phyloP scores from a whole-genome alignment of 2,113 vertebrate species.

The Rhinoptilus africanus region DNA sequence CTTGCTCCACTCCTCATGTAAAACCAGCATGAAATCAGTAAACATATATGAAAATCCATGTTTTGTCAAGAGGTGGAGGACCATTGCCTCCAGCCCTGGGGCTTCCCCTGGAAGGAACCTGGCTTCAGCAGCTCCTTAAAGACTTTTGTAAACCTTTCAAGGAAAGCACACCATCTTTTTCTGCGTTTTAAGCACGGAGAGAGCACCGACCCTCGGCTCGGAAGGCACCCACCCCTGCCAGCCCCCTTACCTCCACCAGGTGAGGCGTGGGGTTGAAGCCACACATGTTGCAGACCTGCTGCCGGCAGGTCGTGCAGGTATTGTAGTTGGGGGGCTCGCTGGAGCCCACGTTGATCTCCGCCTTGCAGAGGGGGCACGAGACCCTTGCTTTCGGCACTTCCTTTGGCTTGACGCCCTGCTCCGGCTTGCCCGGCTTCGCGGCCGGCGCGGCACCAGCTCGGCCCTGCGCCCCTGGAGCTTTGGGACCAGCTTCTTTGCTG shows the following conservation, averaged over 20 bases:
- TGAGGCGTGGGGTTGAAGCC: conserved; percentile 98
- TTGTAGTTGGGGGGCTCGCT: conserved; percentile 90
- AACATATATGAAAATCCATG: neutral
- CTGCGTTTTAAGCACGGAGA: neutral
- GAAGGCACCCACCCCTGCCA: fast-evolving
- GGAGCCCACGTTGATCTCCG: conserved; percentile 85
- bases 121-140: neutral
- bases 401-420: conserved; percentile 75
- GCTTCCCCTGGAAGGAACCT: neutral
- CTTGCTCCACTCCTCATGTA: neutral
- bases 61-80: neutral
- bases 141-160: neutral
- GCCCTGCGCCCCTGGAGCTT: conserved; percentile 72
- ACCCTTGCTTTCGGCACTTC: conserved; percentile 81
- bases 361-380: conserved; percentile 93
- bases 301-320: conserved; percentile 90
- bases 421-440: conserved; percentile 61
- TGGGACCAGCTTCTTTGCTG: conserved; percentile 81
- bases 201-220: fast-evolving
- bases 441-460: neutral
- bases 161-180: neutral
- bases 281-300: conserved; percentile 96
- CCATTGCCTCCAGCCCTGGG: neutral
- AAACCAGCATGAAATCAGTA: neutral
- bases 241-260: conserved; percentile 89